Base-by-base conservation (phyloP, 2,888 invertebrate species). In the Limnephilus auricula region DNA sequence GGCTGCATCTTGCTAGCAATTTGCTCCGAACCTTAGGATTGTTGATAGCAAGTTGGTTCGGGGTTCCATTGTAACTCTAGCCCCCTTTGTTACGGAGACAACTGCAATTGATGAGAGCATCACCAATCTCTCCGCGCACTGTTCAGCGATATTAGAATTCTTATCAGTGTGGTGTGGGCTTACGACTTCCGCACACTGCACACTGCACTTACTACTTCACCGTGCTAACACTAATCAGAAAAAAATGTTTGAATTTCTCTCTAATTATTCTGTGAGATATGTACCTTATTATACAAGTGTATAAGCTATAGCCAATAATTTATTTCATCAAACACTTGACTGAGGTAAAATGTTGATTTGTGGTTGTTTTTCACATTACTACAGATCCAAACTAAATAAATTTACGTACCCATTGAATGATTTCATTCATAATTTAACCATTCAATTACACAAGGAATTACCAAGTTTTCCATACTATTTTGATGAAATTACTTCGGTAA, bases 41-140 rank as follows among this genome's bases (percentile, higher is more conserved):
- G 84, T 84, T 84, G 84, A 84, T 84, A 84, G 84, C 84, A 37
- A 84, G 84, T 84, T 37, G 84, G 84, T 84, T 84, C 84, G 84
- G 84, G n/a, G 84, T 84, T 84, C 84, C 84, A 84, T 84, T 84
- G 84, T 84, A 84, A 84, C 84, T 84, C 37, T 84, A 84, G 34
- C 34, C 40, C n/a, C 84, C 84, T 84, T 84, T 84, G 84, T 84
- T 84, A 84, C 84, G 84, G 84, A 84, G 84, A 84, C 84, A 84
- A 84, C 40, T 84, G 40, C 34, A 84, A 84, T 84, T 84, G 84
- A 84, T 84, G 84, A 84, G 37, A 34, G 84, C 34, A 84, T 84
- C 84, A 37, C 84, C 84, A 84, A 84, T 84, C 84, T 84, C 37
- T 40, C 34, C 84, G 18, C 40, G 80, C 80, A 32, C 25, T 65